Evolutionary conservation across 1,140 invertebrate genomes (phyloP).

Genomic region (Drosophila saltans): DNA sequence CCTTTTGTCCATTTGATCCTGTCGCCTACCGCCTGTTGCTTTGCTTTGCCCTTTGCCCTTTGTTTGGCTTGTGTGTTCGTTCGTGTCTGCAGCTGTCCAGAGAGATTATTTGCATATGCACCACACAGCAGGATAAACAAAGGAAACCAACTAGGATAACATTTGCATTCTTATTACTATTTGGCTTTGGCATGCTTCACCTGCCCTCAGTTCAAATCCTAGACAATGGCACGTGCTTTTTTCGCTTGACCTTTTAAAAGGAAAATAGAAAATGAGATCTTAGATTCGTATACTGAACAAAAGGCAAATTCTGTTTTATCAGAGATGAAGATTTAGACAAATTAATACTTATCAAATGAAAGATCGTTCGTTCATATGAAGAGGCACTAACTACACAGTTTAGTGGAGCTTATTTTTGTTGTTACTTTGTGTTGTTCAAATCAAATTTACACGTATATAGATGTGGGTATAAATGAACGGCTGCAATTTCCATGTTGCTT

Average conservation of each 20-base stretch:
- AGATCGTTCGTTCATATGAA: no score
- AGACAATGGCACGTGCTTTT: conserved; percentile 66
- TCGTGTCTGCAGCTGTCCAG: conserved; percentile 55
- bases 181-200: conserved; percentile 44
- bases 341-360: neutral
- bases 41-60: conserved; percentile 22
- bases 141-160: conserved; percentile 1
- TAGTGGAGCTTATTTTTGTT: neutral
- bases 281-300: no score
- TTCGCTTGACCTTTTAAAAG: conserved; percentile 50
- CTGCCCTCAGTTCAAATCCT: conserved; percentile 37
- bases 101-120: conserved; percentile 70
- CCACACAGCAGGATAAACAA: conserved; percentile 44
- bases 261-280: no score
- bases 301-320: no score
- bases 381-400: no score
- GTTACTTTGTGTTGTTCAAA: conserved; percentile 35
- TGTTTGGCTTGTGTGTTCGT: conserved; percentile 37
- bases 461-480: conserved; percentile 20
- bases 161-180: conserved; percentile 19
- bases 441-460: conserved; percentile 35
- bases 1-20: conserved; percentile 56
- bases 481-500: conserved; percentile 41
- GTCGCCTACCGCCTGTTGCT: conserved; percentile 57
- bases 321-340: neutral